These are phyloP conservation scores for Cheilosia scutellata DNA, from an alignment of 2,888 invertebrate species.

Conservation along the genomic window DNA sequence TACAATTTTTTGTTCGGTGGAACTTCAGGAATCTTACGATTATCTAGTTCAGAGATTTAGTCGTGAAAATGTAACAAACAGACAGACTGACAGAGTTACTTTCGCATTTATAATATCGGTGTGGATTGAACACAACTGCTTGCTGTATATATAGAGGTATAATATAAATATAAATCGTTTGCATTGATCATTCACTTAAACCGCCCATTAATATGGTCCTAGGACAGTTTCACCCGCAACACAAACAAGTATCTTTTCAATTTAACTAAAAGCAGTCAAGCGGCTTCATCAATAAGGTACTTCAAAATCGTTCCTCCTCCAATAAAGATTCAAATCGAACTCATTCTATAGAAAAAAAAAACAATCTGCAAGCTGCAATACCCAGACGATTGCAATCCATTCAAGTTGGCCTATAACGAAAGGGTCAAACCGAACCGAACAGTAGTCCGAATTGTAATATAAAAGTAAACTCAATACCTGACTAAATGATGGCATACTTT, in stretches of 20 bases:
- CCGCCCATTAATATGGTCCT: neutral
- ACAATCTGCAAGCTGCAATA: neutral
- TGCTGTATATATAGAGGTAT: too few species aligned
- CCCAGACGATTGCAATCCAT: conserved; percentile 29
- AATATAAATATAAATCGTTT: too few species aligned
- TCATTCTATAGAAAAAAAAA: conserved; percentile 31
- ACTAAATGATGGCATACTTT: conserved; percentile 56
- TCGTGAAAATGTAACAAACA: too few species aligned
- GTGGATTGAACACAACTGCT: too few species aligned
- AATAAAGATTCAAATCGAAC: conserved; percentile 61
- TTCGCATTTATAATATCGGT: too few species aligned
- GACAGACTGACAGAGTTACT: too few species aligned
- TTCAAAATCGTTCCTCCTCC: neutral
- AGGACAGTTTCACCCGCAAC: neutral
- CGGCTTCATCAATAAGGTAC: conserved; percentile 12
- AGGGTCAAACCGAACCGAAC: conserved; percentile 33
- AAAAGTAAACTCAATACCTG: conserved; percentile 62
- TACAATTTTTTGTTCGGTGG: too few species aligned
- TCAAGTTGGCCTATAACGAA: conserved; percentile 56
- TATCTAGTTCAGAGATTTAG: too few species aligned
- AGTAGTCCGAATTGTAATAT: conserved; percentile 16
- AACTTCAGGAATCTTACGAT: too few species aligned
- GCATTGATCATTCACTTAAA: neutral
- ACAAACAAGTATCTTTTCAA: conserved; percentile 35
- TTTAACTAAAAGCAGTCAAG: conserved; percentile 53